phyloP scores from a whole-genome alignment of 2,888 invertebrate genomes.

The Drosophila pegasa region DNA sequence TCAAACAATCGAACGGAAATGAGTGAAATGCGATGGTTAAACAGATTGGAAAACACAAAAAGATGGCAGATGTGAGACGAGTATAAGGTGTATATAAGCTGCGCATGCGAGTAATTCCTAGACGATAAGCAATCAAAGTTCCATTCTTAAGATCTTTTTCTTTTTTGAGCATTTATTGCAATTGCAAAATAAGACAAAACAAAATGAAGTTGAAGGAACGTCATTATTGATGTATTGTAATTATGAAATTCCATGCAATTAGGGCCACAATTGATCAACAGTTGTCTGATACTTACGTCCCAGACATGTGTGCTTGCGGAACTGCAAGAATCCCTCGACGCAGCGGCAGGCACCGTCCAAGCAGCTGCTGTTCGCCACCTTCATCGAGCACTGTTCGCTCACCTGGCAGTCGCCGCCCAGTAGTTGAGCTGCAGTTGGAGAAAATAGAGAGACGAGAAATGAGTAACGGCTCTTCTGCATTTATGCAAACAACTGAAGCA shows the following conservation, averaged over 20 bases:
- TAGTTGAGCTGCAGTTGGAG: conserved; percentile 57
- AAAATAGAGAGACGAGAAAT: conserved; percentile 8
- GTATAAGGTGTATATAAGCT: not conserved
- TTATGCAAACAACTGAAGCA: conserved; percentile 37
- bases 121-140: conserved; percentile 73
- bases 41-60: conserved; percentile 37
- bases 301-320: conserved; percentile 95
- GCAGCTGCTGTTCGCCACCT: conserved; percentile 95
- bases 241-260: conserved; percentile 61
- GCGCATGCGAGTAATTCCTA: conserved; percentile 52
- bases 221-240: conserved; percentile 30
- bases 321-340: conserved; percentile 93
- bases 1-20: conserved; percentile 63
- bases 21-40: conserved; percentile 48
- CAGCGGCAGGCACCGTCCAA: conserved; percentile 93
- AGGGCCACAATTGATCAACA: conserved; percentile 73
- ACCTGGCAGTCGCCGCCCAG: conserved; percentile 92
- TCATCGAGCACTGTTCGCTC: conserved; percentile 93
- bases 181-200: conserved; percentile 59
- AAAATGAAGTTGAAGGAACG: conserved; percentile 28
- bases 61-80: not conserved
- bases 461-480: conserved; percentile 47
- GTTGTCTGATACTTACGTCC: conserved; percentile 90
- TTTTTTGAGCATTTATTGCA: conserved; percentile 62
- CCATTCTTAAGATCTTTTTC: conserved; percentile 42